A percentile compares a stretch with the other conserved stretches of the same genome.
phyloP scores from a whole-genome alignment of 2,113 vertebrate genomes.

The Prochilodus magdalenae region DNA sequence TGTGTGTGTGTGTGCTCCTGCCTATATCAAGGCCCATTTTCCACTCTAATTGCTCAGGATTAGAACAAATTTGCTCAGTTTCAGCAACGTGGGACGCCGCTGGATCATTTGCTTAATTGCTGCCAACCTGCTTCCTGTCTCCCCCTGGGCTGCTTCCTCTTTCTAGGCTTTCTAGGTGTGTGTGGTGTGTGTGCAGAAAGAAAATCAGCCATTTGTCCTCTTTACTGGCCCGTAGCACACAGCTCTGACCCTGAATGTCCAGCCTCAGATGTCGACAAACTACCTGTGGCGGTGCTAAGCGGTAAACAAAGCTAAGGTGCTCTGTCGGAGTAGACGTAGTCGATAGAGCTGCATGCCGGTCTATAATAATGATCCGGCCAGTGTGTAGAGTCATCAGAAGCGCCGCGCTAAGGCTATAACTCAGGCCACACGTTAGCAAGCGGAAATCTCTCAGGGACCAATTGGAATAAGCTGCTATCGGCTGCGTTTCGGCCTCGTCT shows the following conservation, averaged over 20 bases:
- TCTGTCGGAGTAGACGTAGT: slow-evolving; percentile 35
- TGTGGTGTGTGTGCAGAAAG: slow-evolving; percentile 38
- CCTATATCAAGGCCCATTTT: slow-evolving; percentile 53
- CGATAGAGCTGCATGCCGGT: slow-evolving; percentile 30
- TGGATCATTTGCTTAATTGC: slow-evolving; percentile 61
- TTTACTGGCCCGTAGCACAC: slow-evolving; percentile 47
- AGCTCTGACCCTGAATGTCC: neutral
- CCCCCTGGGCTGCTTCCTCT: slow-evolving; percentile 34
- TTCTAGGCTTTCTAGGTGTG: slow-evolving; percentile 31
- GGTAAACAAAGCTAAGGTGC: slow-evolving; percentile 32
- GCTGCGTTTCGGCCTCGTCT: slow-evolving; percentile 28
- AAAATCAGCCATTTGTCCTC: slow-evolving; percentile 62
- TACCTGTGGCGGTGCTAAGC: neutral
- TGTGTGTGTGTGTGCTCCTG: slow-evolving; percentile 10
- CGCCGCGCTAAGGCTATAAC: neutral
- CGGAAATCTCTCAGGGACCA: slow-evolving; percentile 38
- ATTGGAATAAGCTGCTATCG: slow-evolving; percentile 37
- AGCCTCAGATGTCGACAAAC: neutral
- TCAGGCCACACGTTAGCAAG: neutral
- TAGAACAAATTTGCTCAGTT: slow-evolving; percentile 65
- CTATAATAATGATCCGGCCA: slow-evolving; percentile 23
- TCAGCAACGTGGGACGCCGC: slow-evolving; percentile 59
- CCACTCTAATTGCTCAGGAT: slow-evolving; percentile 62
- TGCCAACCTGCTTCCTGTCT: slow-evolving; percentile 55
- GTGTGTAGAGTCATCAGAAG: slow-evolving; percentile 22